phyloP scores from a whole-genome alignment of 2,888 invertebrate species.

The Trilocha varians region DNA sequence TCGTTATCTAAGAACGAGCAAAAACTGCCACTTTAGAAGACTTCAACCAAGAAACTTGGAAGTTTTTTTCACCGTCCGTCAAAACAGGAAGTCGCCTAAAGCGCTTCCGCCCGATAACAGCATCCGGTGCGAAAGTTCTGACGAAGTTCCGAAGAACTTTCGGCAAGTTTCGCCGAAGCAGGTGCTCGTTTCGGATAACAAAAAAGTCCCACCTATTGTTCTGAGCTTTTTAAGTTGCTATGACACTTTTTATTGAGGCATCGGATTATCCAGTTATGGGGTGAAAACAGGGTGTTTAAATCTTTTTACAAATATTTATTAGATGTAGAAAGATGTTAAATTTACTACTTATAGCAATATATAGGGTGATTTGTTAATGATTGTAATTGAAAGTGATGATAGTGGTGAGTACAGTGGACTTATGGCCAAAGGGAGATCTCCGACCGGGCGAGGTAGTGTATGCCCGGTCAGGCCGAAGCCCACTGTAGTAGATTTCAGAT shows the following conservation, averaged over 20 bases:
- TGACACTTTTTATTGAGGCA: neutral
- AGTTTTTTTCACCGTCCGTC: slow-evolving; percentile 53
- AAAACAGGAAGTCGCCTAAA: slow-evolving; percentile 70
- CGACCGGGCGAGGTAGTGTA: too few relatives aligned
- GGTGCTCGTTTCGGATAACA: slow-evolving; percentile 60
- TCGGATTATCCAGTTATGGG: neutral
- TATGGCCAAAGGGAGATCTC: too few relatives aligned
- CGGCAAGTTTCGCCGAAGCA: slow-evolving; percentile 38
- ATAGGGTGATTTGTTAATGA: too few relatives aligned
- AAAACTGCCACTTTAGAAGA: neutral
- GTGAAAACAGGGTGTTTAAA: too few relatives aligned
- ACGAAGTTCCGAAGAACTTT: slow-evolving; percentile 39
- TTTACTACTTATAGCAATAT: too few relatives aligned
- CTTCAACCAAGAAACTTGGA: slow-evolving; percentile 15
- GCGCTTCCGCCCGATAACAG: slow-evolving; percentile 73
- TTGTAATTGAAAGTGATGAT: too few relatives aligned
- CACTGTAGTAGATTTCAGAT: too few relatives aligned
- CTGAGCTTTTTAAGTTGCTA: slow-evolving; percentile 6
- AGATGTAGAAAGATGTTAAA: too few relatives aligned
- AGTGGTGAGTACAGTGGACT: too few relatives aligned
- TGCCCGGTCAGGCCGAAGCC: too few relatives aligned
- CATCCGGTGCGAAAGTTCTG: slow-evolving; percentile 57
- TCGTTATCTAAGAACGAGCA: neutral
- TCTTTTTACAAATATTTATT: too few relatives aligned
- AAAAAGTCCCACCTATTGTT: slow-evolving; percentile 34